phyloP scores from a whole-genome alignment of 1,140 invertebrate genomes.

The Steinernema feltiae region DNA sequence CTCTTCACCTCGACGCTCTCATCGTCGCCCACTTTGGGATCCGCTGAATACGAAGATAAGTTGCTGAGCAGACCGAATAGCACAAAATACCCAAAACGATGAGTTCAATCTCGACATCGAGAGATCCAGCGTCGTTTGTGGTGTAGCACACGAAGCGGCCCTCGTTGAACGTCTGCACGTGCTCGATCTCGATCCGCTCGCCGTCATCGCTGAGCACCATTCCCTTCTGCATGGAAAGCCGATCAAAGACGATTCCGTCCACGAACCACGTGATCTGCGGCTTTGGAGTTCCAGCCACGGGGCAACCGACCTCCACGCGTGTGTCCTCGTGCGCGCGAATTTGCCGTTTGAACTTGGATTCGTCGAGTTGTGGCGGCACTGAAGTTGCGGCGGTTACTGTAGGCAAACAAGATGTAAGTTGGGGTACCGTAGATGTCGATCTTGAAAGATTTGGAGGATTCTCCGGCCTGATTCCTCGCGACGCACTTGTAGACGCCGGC shows the following conservation, averaged over 20 bases:
- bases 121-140: constrained; percentile 42
- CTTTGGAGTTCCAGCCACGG: constrained; percentile 40
- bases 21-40: constrained; percentile 37
- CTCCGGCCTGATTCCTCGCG: constrained; percentile 59
- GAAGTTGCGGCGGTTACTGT: neutral
- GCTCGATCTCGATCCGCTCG: constrained; percentile 32
- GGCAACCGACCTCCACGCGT: constrained; percentile 44
- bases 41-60: constrained; percentile 31
- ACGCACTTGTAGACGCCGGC: constrained; percentile 58
- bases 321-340: constrained; percentile 40
- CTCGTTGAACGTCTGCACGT: constrained; percentile 35
- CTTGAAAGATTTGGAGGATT: constrained; percentile 52
- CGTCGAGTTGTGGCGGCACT: constrained; percentile 47
- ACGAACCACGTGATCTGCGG: constrained; percentile 44
- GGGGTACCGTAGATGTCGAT: constrained; percentile 43
- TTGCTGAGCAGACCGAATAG: constrained; percentile 8
- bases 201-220: constrained; percentile 36
- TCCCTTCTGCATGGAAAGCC: constrained; percentile 25
- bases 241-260: constrained; percentile 34
- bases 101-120: constrained; percentile 47
- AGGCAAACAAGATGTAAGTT: neutral
- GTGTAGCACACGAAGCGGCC: constrained; percentile 44
- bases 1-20: constrained; percentile 38
- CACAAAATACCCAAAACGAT: constrained; percentile 38
- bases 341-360: constrained; percentile 33